phyloP scores from a whole-genome alignment of 1,140 invertebrate species.

The Chlorops oryzae region DNA sequence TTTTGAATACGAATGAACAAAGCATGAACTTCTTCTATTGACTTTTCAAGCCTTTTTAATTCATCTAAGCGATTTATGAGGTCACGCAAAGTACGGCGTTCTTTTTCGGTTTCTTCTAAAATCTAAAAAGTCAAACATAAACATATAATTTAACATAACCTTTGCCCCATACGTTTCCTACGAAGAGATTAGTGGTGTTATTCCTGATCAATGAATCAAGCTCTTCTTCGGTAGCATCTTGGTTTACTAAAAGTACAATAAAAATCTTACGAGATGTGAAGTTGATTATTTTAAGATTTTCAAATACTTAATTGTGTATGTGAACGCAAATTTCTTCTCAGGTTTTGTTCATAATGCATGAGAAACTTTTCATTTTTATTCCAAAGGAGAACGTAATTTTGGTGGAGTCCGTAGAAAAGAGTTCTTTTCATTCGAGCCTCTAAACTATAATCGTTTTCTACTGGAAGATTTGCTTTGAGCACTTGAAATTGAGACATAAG shows the following conservation, averaged over 20 bases:
- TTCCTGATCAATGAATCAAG: slow-evolving; percentile 41
- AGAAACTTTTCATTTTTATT: slow-evolving; percentile 42
- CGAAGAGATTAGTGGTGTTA: slow-evolving; percentile 44
- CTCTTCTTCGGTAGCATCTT: slow-evolving; percentile 41
- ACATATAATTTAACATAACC: not conserved
- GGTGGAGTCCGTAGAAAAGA: slow-evolving; percentile 42
- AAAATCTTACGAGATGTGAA: not conserved
- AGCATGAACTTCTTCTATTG: slow-evolving; percentile 44
- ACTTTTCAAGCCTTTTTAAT: slow-evolving; percentile 41
- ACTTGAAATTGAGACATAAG: slow-evolving; percentile 38
- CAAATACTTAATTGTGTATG: slow-evolving; percentile 40
- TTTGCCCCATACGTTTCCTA: slow-evolving; percentile 39
- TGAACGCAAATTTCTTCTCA: slow-evolving; percentile 40
- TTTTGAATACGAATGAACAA: slow-evolving; percentile 44
- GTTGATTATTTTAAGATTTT: not conserved
- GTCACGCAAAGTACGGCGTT: slow-evolving; percentile 35
- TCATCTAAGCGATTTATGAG: slow-evolving; percentile 43
- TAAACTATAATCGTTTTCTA: slow-evolving; percentile 37
- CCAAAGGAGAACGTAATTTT: slow-evolving; percentile 42
- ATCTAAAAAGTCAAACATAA: slow-evolving; percentile 21
- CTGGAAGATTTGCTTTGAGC: slow-evolving; percentile 38
- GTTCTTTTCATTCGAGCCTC: slow-evolving; percentile 44
- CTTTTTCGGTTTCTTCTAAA: slow-evolving; percentile 44
- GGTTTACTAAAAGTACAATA: slow-evolving; percentile 27
- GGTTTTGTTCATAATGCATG: slow-evolving; percentile 34